These are phyloP conservation scores for Tridacna gigas DNA, from an alignment of 2,888 invertebrate species.

Conservation along the genomic window DNA sequence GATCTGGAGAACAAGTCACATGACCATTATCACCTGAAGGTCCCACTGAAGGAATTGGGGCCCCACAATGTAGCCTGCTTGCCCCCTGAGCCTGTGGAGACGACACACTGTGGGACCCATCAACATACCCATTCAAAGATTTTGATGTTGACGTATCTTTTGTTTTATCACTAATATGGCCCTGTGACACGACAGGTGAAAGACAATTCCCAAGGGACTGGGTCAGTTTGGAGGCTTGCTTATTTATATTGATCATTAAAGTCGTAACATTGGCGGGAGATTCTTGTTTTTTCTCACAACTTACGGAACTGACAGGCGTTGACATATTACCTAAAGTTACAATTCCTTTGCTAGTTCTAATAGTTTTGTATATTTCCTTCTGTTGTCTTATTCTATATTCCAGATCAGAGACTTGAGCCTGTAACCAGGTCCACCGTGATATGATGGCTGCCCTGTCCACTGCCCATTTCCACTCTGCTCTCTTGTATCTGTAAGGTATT, in stretches of 20 bases:
- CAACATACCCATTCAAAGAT: constrained; percentile 67
- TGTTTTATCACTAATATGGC: constrained; percentile 33
- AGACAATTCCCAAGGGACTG: constrained; percentile 81
- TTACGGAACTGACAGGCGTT: constrained; percentile 37
- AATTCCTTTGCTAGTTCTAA: constrained; percentile 88
- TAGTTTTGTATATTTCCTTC: constrained; percentile 89
- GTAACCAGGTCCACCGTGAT: constrained; percentile 95
- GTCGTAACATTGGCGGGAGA: constrained; percentile 81
- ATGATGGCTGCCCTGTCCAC: constrained; percentile 93
- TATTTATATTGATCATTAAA: constrained; percentile 80
- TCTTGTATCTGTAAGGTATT: constrained; percentile 84
- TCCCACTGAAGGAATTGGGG: constrained; percentile 41
- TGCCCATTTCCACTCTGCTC: constrained; percentile 86
- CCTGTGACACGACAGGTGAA: constrained; percentile 69
- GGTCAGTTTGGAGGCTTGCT: constrained; percentile 79
- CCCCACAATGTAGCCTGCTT: neutral
- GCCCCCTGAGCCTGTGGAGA: constrained; percentile 25
- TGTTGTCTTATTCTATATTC: constrained; percentile 96
- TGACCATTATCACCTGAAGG: constrained; percentile 57
- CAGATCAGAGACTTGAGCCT: constrained; percentile 95
- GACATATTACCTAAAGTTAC: constrained; percentile 85
- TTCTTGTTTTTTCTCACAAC: constrained; percentile 52
- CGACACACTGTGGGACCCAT: constrained; percentile 36
- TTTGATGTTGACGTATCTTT: constrained; percentile 50
- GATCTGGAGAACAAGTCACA: constrained; percentile 58